Percentiles rank a stretch among this genome's conserved stretches.
These are phyloP conservation scores for Camptogramma bilineatum DNA, from an alignment of 2,888 invertebrate genomes.

Conservation along the genomic window DNA sequence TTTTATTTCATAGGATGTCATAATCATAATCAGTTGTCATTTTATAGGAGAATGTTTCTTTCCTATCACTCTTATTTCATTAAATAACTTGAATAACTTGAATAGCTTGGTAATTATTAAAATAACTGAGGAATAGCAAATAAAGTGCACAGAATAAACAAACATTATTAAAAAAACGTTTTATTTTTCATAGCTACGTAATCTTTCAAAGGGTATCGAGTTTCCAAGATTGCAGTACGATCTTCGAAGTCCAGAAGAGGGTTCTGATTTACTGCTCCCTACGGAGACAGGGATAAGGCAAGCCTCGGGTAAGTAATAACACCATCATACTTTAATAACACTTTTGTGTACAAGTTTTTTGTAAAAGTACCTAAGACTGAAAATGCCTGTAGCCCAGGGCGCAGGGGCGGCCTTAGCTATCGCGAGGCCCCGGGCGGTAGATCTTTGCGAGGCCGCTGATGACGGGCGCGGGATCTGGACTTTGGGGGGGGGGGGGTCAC, in stretches of 20 bases:
- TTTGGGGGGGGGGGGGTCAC: no score
- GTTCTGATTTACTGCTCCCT: slow-evolving; percentile 68
- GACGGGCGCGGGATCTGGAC: no score
- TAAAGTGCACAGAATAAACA: slow-evolving; percentile 34
- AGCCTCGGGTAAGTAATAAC: slow-evolving; percentile 63
- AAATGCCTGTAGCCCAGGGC: not conserved
- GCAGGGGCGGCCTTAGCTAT: no score
- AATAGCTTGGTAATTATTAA: no score
- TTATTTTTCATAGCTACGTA: slow-evolving; percentile 49
- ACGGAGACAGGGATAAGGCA: slow-evolving; percentile 50
- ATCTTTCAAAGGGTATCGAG: slow-evolving; percentile 62
- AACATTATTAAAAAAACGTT: slow-evolving; percentile 15
- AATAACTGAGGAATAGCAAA: not conserved
- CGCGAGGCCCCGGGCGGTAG: no score
- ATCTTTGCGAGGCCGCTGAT: no score
- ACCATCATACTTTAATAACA: slow-evolving; percentile 65
- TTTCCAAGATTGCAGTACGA: slow-evolving; percentile 65
- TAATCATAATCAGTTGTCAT: no score
- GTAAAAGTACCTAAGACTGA: no score
- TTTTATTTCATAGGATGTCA: no score
- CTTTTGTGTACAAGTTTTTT: slow-evolving; percentile 54
- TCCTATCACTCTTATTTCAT: no score
- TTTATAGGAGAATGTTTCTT: no score
- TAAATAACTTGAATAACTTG: no score
- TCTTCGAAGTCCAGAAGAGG: slow-evolving; percentile 70